A percentile compares a stretch with the other conserved stretches of the same genome.
Evolutionary conservation across 2,797 vertebrate genomes (phyloP).

Genomic region (Mormyrops boulengeri): DNA sequence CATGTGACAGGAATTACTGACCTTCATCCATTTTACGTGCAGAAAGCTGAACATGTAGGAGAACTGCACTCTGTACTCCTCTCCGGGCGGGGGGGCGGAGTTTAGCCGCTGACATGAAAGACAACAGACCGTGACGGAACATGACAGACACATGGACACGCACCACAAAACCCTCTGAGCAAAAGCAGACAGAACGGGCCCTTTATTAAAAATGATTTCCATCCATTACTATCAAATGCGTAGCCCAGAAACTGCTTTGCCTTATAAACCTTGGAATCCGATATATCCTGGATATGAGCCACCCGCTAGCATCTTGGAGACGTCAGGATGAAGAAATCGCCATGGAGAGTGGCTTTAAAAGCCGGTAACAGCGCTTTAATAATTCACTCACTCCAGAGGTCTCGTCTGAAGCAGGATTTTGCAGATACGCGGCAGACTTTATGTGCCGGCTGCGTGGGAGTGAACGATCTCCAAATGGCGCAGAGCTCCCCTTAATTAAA

Average conservation of each 20-base stretch:
- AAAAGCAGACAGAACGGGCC: not conserved
- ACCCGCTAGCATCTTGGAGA: not conserved
- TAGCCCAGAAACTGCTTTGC: not conserved
- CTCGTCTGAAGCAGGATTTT: not conserved
- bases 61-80: conserved; percentile 85
- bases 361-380: not conserved
- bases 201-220: not conserved
- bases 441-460: not conserved
- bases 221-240: not conserved
- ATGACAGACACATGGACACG: not conserved
- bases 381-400: not conserved
- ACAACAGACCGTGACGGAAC: not conserved
- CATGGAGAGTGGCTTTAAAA: not conserved
- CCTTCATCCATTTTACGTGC: conserved; percentile 97
- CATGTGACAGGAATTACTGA: conserved; percentile 66
- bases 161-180: not conserved
- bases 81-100: conserved; percentile 71
- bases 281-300: not conserved
- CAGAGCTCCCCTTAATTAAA: not conserved
- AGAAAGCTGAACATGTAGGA: conserved; percentile 96
- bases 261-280: not conserved
- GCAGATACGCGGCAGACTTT: not conserved
- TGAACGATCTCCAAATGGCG: not conserved
- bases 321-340: not conserved
- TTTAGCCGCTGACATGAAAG: conserved; percentile 69